Evolutionary conservation across 2,113 vertebrate genomes (phyloP).

Genomic region (Festucalex cinctus): DNA sequence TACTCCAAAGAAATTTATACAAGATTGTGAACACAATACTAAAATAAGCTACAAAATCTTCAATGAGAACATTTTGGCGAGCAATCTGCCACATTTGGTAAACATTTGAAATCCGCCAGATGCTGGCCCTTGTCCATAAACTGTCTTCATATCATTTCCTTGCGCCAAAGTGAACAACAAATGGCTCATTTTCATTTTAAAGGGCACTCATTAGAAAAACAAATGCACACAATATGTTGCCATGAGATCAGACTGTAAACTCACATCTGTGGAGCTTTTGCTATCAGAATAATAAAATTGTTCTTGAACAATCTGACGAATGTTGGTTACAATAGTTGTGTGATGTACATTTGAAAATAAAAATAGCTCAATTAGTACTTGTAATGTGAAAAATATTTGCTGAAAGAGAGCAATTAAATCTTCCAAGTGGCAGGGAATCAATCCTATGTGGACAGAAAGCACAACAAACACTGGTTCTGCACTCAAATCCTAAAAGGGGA

Average conservation of each 20-base stretch:
- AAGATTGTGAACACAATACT: background rate
- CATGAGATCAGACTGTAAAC: constrained; percentile 14
- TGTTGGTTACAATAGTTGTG: too few species aligned
- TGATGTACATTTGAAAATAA: background rate
- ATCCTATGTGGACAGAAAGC: background rate
- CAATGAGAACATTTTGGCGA: background rate
- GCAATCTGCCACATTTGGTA: background rate
- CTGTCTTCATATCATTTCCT: constrained; percentile 4
- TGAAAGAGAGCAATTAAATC: background rate
- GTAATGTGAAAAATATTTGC: background rate
- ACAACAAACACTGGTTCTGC: constrained; percentile 41
- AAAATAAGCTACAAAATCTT: background rate
- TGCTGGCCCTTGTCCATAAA: background rate
- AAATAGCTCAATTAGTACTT: background rate
- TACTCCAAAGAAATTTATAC: background rate
- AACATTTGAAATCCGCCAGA: background rate
- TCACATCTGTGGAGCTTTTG: background rate
- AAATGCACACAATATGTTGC: constrained; percentile 21
- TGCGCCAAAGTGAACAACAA: constrained; percentile 8
- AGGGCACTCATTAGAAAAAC: constrained; percentile 13
- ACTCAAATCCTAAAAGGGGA: constrained; percentile 49
- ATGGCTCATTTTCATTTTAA: constrained; percentile 23
- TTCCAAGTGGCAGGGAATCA: background rate
- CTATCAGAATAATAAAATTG: too few species aligned
- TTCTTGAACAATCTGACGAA: too few species aligned